Evolutionary conservation across 2,113 vertebrate species (phyloP).

Genomic region (Neolamprologus modestus): DNA sequence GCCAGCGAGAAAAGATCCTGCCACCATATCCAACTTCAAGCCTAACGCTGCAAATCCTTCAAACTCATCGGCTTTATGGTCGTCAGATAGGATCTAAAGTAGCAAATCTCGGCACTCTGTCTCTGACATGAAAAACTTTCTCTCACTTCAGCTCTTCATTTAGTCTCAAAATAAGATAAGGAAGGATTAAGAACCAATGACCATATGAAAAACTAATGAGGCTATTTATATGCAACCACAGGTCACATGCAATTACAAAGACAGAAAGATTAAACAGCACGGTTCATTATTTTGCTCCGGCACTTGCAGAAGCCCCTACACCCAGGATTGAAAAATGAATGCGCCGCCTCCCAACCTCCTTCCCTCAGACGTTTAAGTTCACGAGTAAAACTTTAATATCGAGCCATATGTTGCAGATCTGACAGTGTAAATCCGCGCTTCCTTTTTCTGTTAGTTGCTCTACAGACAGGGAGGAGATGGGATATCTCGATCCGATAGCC

Average conservation of each 20-base stretch:
- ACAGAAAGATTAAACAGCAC: slow-evolving; percentile 37
- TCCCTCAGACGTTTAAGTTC: not conserved
- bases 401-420: not conserved
- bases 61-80: not conserved
- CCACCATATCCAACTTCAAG: not conserved
- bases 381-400: not conserved
- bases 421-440: not conserved
- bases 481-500: slow-evolving; percentile 16
- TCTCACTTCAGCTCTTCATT: slow-evolving; percentile 1
- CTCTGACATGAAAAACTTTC: slow-evolving; percentile 25
- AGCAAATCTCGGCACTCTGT: not conserved
- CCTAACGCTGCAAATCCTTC: not conserved
- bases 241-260: slow-evolving; percentile 41
- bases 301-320: not conserved
- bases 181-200: slow-evolving; percentile 37
- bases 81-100: slow-evolving; percentile 1
- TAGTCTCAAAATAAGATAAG: slow-evolving; percentile 35
- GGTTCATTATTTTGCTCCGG: slow-evolving; percentile 12
- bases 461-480: not conserved
- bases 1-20: not conserved
- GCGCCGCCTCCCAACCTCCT: not conserved
- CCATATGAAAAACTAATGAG: slow-evolving; percentile 62
- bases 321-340: not conserved
- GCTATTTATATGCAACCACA: slow-evolving; percentile 69
- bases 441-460: not conserved